These are phyloP conservation scores for Scortum barcoo DNA, from an alignment of 2,113 vertebrate genomes.

Conservation along the genomic window DNA sequence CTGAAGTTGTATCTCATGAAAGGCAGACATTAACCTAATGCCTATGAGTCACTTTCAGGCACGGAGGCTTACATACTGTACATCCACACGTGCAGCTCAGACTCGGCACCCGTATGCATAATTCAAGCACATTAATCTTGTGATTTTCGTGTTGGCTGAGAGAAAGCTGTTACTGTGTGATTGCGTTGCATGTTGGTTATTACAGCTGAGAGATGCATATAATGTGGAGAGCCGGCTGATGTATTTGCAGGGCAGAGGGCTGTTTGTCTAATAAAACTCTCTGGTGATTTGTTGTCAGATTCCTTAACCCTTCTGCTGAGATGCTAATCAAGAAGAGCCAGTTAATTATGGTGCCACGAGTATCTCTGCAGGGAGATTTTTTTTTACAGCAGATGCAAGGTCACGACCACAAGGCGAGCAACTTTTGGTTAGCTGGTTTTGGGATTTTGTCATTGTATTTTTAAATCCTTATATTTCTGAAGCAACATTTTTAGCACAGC, in stretches of 20 bases:
- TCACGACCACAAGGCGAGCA: neutral
- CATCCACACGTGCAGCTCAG: neutral
- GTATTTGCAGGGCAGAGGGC: neutral
- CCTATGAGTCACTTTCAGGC: neutral
- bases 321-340: slow-evolving; percentile 10
- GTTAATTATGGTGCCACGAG: slow-evolving; percentile 13
- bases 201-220: neutral
- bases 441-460: neutral
- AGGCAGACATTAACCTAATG: slow-evolving; percentile 38
- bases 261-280: slow-evolving; percentile 28
- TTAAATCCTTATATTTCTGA: neutral
- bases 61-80: neutral
- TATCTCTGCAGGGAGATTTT: neutral
- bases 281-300: slow-evolving; percentile 8
- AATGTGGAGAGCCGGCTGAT: neutral
- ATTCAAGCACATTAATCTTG: neutral
- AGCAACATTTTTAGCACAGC: neutral
- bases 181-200: neutral
- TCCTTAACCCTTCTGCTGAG: slow-evolving; percentile 8
- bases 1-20: neutral
- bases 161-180: neutral
- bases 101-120: slow-evolving; percentile 10
- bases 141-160: slow-evolving; percentile 9
- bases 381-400: neutral
- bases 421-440: neutral